Conservation (phyloP, 2,797 vertebrate genomes). For the Sarcophilus harrisii region DNA sequence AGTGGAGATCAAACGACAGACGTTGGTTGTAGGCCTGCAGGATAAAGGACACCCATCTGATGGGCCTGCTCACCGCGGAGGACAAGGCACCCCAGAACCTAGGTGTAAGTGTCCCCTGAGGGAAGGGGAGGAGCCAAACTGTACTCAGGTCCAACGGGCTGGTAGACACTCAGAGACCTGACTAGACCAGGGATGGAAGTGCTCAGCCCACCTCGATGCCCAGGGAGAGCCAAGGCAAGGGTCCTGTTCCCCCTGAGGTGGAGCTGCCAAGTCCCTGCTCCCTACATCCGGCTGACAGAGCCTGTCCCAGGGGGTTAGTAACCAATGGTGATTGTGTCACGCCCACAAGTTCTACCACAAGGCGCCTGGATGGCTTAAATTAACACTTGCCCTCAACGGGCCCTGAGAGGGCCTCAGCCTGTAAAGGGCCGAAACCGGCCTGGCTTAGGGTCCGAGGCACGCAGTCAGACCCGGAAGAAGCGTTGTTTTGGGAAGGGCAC, state of each 20-base stretch:
- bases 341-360: too few species aligned
- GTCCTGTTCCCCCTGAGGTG: background rate
- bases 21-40: conserved; percentile 83
- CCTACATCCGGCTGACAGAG: too few species aligned
- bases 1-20: conserved; percentile 91
- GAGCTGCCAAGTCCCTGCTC: background rate
- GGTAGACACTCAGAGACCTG: background rate
- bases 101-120: conserved; percentile 83
- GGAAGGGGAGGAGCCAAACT: background rate
- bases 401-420: conserved; percentile 89
- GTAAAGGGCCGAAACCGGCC: too few species aligned
- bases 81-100: conserved; percentile 91
- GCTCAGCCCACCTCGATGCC: too few species aligned
- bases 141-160: background rate
- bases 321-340: too few species aligned
- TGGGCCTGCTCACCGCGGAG: too few species aligned
- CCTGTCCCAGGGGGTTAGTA: too few species aligned
- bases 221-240: background rate
- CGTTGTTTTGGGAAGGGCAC: background rate
- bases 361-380: too few species aligned
- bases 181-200: background rate
- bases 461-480: background rate
- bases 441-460: too few species aligned
- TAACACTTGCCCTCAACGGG: conserved; percentile 75
- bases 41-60: conserved; percentile 81